phyloP scores from a whole-genome alignment of 2,888 invertebrate species.

The Drosophila bunnanda region DNA sequence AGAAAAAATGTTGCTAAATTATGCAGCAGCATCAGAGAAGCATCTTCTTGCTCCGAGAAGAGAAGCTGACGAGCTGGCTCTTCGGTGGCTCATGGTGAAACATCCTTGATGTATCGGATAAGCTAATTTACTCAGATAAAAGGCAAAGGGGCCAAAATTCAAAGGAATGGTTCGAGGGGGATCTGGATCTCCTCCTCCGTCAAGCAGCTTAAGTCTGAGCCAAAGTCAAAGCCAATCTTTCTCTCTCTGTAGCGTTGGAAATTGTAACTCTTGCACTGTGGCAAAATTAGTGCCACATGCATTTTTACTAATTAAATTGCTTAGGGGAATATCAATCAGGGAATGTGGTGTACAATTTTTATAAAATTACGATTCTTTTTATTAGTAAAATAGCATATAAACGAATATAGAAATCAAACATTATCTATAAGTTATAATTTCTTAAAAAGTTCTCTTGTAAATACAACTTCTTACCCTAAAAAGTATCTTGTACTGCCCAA shows the following conservation, averaged over 20 bases:
- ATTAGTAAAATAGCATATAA: no score
- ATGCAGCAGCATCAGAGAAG: slow-evolving; percentile 66
- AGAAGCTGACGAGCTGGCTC: slow-evolving; percentile 7
- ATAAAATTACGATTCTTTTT: no score
- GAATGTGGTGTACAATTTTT: no score
- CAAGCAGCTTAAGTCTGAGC: slow-evolving; percentile 50
- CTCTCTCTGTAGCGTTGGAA: neutral
- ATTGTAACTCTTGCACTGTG: slow-evolving; percentile 3
- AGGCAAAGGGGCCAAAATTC: slow-evolving; percentile 38
- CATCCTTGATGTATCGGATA: slow-evolving; percentile 74
- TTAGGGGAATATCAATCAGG: no score
- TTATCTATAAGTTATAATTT: no score
- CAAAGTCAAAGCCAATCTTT: slow-evolving; percentile 24
- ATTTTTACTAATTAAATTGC: neutral
- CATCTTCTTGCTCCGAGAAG: neutral
- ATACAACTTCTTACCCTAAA: neutral
- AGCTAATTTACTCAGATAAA: slow-evolving; percentile 77
- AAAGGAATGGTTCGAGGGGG: neutral
- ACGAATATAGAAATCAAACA: neutral
- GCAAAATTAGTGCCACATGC: neutral
- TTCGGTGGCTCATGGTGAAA: slow-evolving; percentile 21
- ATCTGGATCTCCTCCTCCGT: neutral
- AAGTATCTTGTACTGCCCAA: neutral
- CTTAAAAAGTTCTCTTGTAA: neutral
- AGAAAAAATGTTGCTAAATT: slow-evolving; percentile 80